phyloP scores from a whole-genome alignment of 2,113 vertebrate species.

The Choloepus hoffmanni region DNA sequence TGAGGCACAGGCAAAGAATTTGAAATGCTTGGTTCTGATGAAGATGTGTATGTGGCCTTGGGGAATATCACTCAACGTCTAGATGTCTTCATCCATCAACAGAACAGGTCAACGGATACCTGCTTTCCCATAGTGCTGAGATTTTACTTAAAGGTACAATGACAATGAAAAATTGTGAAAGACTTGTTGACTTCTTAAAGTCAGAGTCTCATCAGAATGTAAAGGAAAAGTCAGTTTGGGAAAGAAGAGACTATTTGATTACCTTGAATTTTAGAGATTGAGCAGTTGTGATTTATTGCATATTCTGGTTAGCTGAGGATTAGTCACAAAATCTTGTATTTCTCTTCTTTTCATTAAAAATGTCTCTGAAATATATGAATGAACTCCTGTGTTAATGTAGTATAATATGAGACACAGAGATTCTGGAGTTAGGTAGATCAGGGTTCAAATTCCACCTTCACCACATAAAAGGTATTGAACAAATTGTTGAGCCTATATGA shows the following conservation, averaged over 20 bases:
- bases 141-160: constrained; percentile 21
- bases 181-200: background rate
- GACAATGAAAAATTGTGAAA: background rate
- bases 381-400: background rate
- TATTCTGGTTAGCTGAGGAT: background rate
- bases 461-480: background rate
- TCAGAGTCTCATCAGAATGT: background rate
- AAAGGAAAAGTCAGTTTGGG: background rate
- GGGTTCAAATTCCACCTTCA: background rate
- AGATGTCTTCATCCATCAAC: constrained; percentile 14
- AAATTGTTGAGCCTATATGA: background rate
- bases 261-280: background rate
- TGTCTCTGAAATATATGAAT: constrained; percentile 16
- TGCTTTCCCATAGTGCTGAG: background rate
- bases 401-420: background rate
- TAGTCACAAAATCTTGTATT: background rate
- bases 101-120: constrained; percentile 25
- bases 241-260: background rate
- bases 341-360: constrained; percentile 42
- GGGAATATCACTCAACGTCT: background rate
- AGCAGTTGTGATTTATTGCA: background rate
- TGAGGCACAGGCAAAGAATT: constrained; percentile 31
- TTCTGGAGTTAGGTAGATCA: background rate
- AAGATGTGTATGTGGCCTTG: background rate
- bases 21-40: constrained; percentile 17